phyloP scores from a whole-genome alignment of 2,113 vertebrate genomes.

The Scolopax mira region DNA sequence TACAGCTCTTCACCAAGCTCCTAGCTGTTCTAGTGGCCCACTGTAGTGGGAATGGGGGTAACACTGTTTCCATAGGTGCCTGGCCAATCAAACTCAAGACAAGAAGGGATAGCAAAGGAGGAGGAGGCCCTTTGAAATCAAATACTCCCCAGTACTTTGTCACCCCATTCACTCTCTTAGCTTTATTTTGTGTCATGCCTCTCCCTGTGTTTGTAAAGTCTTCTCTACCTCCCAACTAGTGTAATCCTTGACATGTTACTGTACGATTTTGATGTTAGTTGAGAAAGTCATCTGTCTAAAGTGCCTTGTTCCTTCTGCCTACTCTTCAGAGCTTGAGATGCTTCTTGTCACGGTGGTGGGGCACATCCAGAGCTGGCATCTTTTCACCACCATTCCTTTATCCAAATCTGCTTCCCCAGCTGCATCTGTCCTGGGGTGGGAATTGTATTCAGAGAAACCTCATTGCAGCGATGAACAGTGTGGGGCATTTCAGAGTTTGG shows the following conservation, averaged over 20 bases:
- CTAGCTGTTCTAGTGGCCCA: rapidly evolving
- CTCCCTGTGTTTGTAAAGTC: neutral
- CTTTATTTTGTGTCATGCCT: neutral
- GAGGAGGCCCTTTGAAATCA: neutral
- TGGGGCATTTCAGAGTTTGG: neutral
- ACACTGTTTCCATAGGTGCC: neutral
- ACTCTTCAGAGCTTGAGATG: neutral
- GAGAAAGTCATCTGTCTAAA: neutral
- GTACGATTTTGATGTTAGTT: neutral
- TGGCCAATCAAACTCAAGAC: too few species aligned
- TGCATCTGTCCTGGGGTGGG: neutral
- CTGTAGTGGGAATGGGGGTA: too few species aligned
- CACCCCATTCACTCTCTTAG: neutral
- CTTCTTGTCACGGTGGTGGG: neutral
- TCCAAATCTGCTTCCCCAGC: neutral
- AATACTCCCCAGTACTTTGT: neutral
- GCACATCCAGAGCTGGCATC: neutral
- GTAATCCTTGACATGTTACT: neutral
- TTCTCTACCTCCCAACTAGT: neutral
- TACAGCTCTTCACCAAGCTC: neutral
- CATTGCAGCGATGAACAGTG: neutral
- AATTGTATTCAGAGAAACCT: neutral
- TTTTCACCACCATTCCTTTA: neutral
- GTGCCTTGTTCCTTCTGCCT: neutral
- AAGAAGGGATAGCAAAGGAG: neutral